phyloP scores from a whole-genome alignment of 1,140 invertebrate genomes.

The Tribolium castaneum region DNA sequence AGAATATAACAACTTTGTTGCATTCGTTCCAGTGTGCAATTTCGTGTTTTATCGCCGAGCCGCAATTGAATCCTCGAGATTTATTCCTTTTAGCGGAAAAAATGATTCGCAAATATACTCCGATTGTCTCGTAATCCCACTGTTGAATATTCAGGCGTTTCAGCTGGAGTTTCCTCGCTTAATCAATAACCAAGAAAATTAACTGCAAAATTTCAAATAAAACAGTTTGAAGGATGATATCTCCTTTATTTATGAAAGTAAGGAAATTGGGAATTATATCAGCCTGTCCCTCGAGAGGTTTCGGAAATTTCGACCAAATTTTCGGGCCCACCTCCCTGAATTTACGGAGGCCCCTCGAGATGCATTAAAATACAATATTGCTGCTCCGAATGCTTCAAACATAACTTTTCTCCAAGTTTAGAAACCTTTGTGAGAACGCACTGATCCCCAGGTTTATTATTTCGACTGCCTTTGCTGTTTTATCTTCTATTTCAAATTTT shows the following conservation, averaged over 20 bases:
- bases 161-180: background rate
- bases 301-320: slow-evolving; percentile 17
- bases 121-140: background rate
- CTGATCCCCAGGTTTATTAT: no score
- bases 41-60: background rate
- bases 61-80: background rate
- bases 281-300: background rate
- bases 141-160: background rate
- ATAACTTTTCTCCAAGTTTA: no score
- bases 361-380: slow-evolving; percentile 22
- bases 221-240: slow-evolving; percentile 11
- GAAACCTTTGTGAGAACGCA: no score
- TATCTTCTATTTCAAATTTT: no score
- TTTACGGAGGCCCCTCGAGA: slow-evolving; percentile 17
- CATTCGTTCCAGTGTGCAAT: background rate
- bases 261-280: slow-evolving; percentile 18
- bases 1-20: background rate
- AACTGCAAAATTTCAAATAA: slow-evolving; percentile 16
- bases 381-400: background rate
- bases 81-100: background rate
- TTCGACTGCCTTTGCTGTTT: no score
- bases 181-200: slow-evolving; percentile 8
- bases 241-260: slow-evolving; percentile 19
- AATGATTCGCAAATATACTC: background rate
- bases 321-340: background rate